Percentiles rank a stretch among this genome's conserved stretches.
Conservation (phyloP, 2,113 vertebrate genomes). For the Dipodomys ordii region DNA sequence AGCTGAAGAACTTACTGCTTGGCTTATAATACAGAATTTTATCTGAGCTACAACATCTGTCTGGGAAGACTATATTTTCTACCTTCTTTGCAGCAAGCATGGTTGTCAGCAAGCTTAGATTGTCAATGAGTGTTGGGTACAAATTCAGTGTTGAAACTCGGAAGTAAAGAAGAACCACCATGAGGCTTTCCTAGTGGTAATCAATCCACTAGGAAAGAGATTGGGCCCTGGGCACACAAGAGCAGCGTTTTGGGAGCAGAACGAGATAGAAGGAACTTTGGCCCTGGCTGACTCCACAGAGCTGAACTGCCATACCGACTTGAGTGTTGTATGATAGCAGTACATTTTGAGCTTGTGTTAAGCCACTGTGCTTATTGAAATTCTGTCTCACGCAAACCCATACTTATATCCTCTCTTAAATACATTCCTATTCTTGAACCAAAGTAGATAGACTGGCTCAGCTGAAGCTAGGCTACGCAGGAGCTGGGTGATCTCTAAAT, state of each 20-base stretch:
- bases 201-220: not conserved
- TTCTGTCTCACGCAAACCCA: too few species aligned
- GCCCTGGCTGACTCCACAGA: not conserved
- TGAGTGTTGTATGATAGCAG: not conserved
- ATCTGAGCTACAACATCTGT: not conserved
- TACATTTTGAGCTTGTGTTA: too few species aligned
- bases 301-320: not conserved
- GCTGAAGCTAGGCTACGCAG: not conserved
- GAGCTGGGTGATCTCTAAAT: not conserved
- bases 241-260: not conserved
- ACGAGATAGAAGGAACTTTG: not conserved
- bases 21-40: not conserved
- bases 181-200: not conserved
- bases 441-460: not conserved
- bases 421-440: not conserved
- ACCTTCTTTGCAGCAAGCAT: not conserved
- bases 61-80: not conserved
- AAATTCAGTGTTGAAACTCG: not conserved
- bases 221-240: not conserved
- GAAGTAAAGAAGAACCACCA: not conserved
- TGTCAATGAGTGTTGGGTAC: not conserved
- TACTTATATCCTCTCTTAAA: too few species aligned
- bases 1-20: not conserved
- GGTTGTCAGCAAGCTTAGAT: not conserved
- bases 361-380: too few species aligned